Evolutionary conservation across 2,113 vertebrate species (phyloP), one percentile per base, ranked within the genome.

Genomic region (Anolis carolinensis): DNA sequence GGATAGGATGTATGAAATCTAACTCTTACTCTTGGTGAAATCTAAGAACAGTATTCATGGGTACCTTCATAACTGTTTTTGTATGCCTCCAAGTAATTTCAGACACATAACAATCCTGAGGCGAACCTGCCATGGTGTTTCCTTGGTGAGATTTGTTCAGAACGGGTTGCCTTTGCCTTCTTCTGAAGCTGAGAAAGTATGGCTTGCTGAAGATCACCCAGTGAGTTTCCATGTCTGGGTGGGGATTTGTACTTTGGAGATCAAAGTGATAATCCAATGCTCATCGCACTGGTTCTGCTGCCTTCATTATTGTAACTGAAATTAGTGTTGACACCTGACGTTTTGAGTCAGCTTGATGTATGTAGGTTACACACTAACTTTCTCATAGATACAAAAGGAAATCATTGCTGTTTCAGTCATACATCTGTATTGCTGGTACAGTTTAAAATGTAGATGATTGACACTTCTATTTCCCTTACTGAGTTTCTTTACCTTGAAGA

Each of bases 391-490:
- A 34, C 3, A 32, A 50, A 80, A 72, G 34, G 25, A 79, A 62
- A 79, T 79, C 6, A 13, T 72, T 86, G 67, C 36, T 44, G 34
- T 73, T 83, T 83, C 27, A 50, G 77, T 72, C 70, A 39, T 30
- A 62, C 4, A 30, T 25, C 52, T 70, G 20, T 62, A 30, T 27
- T 13, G 52, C 50, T 71, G 34, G 20, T 30, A 44, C 36, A 79
- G 67, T 30, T 79, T 59, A 71, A 79, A 59, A 71, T 85, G 48
- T 85, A 71, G 67, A 32, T 63, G 72, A 50, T 65, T 62, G 75
- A 8, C 52, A 63, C 27, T 48, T 34, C 36, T 85, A 2, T 55
- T 36, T 48, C 32, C 13, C 21, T 72, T 72, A 36, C 20, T 80
- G 68, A 25, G n/a, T 65, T 25, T 52, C 83, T 67, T 34, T 34